These are phyloP conservation scores for Pseudomyrmex cubaensis DNA, from an alignment of 1,140 invertebrate genomes.

Conservation along the genomic window DNA sequence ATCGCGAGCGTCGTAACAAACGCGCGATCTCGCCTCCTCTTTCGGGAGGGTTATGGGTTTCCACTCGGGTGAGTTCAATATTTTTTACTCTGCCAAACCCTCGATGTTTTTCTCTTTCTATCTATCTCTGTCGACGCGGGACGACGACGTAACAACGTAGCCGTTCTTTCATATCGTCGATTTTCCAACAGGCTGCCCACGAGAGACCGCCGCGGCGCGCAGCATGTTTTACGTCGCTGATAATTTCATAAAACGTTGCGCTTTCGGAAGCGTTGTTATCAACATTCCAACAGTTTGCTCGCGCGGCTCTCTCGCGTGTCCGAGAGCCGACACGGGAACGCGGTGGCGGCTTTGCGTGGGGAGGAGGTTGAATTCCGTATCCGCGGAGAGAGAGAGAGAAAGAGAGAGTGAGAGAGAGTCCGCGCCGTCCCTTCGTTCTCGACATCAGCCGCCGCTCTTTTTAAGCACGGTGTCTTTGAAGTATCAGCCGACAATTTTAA, in stretches of 20 bases:
- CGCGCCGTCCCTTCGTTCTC: constrained; percentile 6
- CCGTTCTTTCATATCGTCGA: constrained; percentile 83
- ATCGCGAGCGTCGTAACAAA: constrained; percentile 54
- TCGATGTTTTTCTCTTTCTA: constrained; percentile 3
- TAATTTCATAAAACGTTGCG: constrained; percentile 82
- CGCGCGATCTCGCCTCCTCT: constrained; percentile 20
- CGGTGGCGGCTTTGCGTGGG: background rate
- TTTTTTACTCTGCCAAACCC: constrained; percentile 72
- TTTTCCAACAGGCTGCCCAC: constrained; percentile 82
- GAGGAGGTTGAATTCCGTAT: constrained; percentile 19
- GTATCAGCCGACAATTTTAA: constrained; percentile 55
- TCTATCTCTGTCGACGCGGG: constrained; percentile 62
- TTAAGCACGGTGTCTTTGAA: constrained; percentile 54
- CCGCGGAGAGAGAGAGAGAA: background rate
- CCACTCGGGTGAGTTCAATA: constrained; percentile 76
- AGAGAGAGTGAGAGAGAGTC: background rate
- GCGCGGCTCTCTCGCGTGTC: constrained; percentile 32
- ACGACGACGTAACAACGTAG: constrained; percentile 58
- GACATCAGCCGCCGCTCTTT: constrained; percentile 51
- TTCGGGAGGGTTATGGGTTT: constrained; percentile 70
- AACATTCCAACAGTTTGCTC: constrained; percentile 52
- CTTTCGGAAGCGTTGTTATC: constrained; percentile 55
- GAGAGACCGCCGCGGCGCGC: constrained; percentile 34
- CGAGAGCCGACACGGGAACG: constrained; percentile 8
- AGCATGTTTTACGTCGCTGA: constrained; percentile 76